Evolutionary conservation across 2,888 invertebrate genomes (phyloP).

Genomic region (Hanleya hanleyi): DNA sequence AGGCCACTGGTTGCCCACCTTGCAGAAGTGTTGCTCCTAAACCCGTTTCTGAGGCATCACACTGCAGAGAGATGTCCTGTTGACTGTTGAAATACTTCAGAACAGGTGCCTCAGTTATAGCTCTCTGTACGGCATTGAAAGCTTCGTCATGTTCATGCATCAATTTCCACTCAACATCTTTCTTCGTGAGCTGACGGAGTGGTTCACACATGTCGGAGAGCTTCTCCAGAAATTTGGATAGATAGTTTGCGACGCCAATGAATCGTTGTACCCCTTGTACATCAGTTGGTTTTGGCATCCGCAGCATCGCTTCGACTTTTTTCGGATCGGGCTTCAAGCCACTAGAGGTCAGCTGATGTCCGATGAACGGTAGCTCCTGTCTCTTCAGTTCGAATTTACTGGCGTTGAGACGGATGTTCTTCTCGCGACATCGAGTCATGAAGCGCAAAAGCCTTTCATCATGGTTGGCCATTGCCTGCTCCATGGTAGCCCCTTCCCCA

Average conservation of each 20-base stretch:
- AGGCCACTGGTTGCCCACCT: slow-evolving; percentile 19
- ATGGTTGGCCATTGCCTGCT: too few relatives aligned
- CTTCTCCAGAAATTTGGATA: slow-evolving; percentile 13
- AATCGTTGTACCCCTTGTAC: slow-evolving; percentile 4
- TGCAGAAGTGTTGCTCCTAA: slow-evolving; percentile 15
- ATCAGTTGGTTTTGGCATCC: not conserved
- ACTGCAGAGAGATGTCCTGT: not conserved
- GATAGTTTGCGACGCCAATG: slow-evolving; percentile 16
- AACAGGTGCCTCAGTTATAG: not conserved
- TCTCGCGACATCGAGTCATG: too few relatives aligned
- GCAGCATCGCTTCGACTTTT: slow-evolving; percentile 13
- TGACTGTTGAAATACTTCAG: too few relatives aligned
- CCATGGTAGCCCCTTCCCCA: too few relatives aligned
- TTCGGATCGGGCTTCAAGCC: not conserved
- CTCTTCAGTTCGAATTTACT: too few relatives aligned
- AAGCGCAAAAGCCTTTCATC: too few relatives aligned
- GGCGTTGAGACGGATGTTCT: too few relatives aligned
- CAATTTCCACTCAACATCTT: slow-evolving; percentile 5
- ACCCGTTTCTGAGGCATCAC: slow-evolving; percentile 13
- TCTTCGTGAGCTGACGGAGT: not conserved
- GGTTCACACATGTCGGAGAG: slow-evolving; percentile 4
- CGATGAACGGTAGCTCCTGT: not conserved
- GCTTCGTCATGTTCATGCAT: not conserved
- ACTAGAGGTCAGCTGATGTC: not conserved
- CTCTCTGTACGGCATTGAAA: not conserved